A percentile compares a stretch with the other conserved stretches of the same genome.
phyloP scores from a whole-genome alignment of 2,888 invertebrate genomes.

The Perithous albicinctus region DNA sequence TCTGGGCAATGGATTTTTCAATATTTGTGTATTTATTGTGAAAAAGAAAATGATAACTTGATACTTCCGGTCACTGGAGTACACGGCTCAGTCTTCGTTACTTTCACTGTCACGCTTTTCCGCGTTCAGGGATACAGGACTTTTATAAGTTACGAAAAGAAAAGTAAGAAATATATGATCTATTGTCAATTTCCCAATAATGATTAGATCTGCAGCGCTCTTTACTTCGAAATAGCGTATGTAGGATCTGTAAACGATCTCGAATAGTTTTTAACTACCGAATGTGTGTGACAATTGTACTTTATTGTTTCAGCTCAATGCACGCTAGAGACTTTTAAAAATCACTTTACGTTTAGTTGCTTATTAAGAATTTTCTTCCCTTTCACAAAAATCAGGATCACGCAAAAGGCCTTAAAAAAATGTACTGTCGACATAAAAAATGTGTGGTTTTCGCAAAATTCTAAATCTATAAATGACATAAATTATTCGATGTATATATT shows the following conservation, averaged over 20 bases:
- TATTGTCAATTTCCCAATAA: constrained; percentile 17
- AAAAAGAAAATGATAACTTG: not conserved
- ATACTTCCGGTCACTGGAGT: constrained; percentile 16
- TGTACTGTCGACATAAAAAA: too few species aligned
- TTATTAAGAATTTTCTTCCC: too few species aligned
- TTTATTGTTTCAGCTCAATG: constrained; percentile 3
- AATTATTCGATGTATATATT: too few species aligned
- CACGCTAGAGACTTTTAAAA: too few species aligned
- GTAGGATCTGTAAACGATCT: constrained; percentile 1
- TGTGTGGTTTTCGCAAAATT: too few species aligned
- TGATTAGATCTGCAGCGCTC: constrained; percentile 59
- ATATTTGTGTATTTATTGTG: not conserved
- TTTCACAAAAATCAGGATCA: too few species aligned
- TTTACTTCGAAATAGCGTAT: constrained; percentile 7
- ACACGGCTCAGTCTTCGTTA: constrained; percentile 48
- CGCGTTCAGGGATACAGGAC: constrained; percentile 31
- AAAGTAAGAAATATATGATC: not conserved
- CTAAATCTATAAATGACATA: too few species aligned
- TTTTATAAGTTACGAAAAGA: constrained; percentile 10
- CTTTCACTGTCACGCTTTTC: constrained; percentile 25
- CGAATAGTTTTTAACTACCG: not conserved
- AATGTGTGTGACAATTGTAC: constrained; percentile 9
- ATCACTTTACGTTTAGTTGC: too few species aligned
- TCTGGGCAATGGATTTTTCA: not conserved
- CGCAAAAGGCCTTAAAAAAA: too few species aligned